Evolutionary conservation across 2,113 vertebrate genomes (phyloP), one percentile per base, ranked within the genome.

Genomic region (Labeo rohita): DNA sequence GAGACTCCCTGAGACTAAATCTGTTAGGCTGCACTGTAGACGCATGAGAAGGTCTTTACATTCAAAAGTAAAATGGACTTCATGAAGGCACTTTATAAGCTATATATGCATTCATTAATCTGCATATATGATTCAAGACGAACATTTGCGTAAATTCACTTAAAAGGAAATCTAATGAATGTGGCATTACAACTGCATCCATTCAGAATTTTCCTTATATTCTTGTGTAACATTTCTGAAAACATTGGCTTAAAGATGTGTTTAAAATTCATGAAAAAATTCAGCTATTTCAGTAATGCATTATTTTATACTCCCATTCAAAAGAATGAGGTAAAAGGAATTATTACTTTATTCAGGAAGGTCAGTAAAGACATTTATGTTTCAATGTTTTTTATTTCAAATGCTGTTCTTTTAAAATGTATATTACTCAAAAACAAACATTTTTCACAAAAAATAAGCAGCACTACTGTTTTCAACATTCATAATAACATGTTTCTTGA

Each of bases 11-110:
- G 8, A 21, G 72, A 90, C 87, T 86, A 89, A 91, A 86, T 90
- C 80, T 83, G 83, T 90, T 84, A 86, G 86, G 91, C 91, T 56
- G 70, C 11, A 78, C 59, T n/a, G 52, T 54, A 23, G 39, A 65
- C 2, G 9, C 28, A 47, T 91, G 92, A 90, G 74, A 89, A 92
- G 92, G 88, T 23, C 76, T 87, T 61, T 43, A 21, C 13, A 65
- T 65, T 47, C 39, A 23, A 15, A 47, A 16, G 23, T 3, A 23
- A 61, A 79, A 61, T 23, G 18, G 21, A n/a, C 16, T 79, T 61
- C 77, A 85, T 8, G 45, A 23, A 75, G 12, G 45, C 5, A 15
- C 12, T 49, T 13, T 1, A 49, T 23, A 74, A 49, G 11, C 10
- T n/a, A 73, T 23, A 73, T 23, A 0, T 23, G 72, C 2, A 8